These are phyloP conservation scores for Stictocephala bisonia DNA, from an alignment of 2,888 invertebrate species.

Conservation along the genomic window DNA sequence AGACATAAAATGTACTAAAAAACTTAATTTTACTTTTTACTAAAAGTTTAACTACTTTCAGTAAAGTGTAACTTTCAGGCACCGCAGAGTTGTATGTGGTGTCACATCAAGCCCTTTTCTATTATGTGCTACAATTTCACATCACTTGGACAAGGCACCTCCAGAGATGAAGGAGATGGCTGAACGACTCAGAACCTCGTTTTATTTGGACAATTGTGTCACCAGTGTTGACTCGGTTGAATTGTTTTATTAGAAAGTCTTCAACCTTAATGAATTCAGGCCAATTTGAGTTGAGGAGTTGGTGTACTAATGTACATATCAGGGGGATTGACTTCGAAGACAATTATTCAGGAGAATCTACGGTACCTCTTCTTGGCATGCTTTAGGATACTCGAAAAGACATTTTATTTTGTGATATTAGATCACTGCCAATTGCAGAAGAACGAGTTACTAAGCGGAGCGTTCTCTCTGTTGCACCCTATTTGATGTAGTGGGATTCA, in stretches of 20 bases:
- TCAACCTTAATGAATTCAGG: too few species aligned
- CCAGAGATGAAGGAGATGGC: conserved; percentile 8
- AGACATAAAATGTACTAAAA: too few species aligned
- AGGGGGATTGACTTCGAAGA: conserved; percentile 42
- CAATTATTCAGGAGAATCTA: background rate
- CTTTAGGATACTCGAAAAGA: conserved; percentile 45
- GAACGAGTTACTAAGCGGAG: conserved; percentile 27
- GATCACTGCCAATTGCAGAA: background rate
- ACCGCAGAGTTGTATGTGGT: conserved; percentile 41
- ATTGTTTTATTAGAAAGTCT: too few species aligned
- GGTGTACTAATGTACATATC: conserved; percentile 17
- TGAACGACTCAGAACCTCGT: conserved; percentile 23
- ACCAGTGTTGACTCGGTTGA: conserved; percentile 30
- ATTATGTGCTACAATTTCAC: conserved; percentile 48
- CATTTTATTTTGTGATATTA: conserved; percentile 35
- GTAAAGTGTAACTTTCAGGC: too few species aligned
- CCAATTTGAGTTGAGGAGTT: conserved; percentile 23
- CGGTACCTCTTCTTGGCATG: background rate
- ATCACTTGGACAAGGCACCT: conserved; percentile 40
- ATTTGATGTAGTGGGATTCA: conserved; percentile 57
- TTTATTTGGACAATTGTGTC: conserved; percentile 47
- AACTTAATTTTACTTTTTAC: too few species aligned
- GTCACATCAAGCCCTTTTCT: conserved; percentile 48
- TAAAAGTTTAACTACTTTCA: too few species aligned
- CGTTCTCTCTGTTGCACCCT: conserved; percentile 53